Base-by-base conservation (phyloP, 2,113 vertebrate species). In the Antechinus stuartii region DNA sequence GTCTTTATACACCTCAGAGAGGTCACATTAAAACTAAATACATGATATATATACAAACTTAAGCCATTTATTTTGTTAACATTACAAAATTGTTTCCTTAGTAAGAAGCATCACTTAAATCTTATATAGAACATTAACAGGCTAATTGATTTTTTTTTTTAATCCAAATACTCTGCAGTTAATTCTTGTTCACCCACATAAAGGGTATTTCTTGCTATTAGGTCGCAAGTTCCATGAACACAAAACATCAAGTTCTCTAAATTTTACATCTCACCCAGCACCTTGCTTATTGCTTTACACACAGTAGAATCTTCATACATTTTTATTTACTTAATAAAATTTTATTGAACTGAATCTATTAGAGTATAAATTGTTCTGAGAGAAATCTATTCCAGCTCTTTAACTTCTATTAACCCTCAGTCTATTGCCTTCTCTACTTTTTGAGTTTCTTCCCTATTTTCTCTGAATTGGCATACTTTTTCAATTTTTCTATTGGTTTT, bases 11-110 rank as follows among this genome's bases (percentile, higher is more conserved):
- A 90, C 46, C 54, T 94, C 14, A 95, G 1, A 94, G n/a, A 96
- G 53, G 26, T 94, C 35, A 55, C 42, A 90, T 96, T 96, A 95
- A 54, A 96, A 95, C 3, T 90, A 96, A 95, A 91, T 90, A 46
- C 52, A 91, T 46, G 46, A 92, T 93, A 84, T 52, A 93, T 96
- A 89, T 91, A 26, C 55, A 97, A 61, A 1, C 96, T 95, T 76
- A 90, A 96, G 47, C 25, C 26, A 46, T 90, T 94, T 95, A 35
- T 90, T 96, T 96, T 95, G 92, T 94, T 93, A 0, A 94, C 1
- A 95, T 49, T 55, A 95, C 10, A 94, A 91, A 54, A 52, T 91
- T 91, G 57, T 96, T 95, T 56, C 26, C 54, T 91, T 91, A 92
- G 50, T 24, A 92, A 92, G n/a, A 2, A 90, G n/a, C 68, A 92